These are phyloP conservation scores for Nemotelus pantherinus DNA, from an alignment of 2,888 invertebrate species.

Conservation along the genomic window DNA sequence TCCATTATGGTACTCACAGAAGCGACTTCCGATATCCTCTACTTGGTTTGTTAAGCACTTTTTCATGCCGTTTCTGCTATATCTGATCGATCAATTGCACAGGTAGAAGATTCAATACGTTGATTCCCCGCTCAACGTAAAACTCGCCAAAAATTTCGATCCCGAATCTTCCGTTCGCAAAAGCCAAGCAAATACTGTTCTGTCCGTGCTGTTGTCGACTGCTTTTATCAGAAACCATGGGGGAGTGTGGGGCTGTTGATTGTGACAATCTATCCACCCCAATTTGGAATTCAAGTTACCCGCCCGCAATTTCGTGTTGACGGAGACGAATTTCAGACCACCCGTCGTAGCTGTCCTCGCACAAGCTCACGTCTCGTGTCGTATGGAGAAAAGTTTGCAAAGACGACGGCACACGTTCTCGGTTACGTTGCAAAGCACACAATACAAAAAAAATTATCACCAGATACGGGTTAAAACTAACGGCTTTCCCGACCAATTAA, in stretches of 20 bases:
- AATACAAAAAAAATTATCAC: no score
- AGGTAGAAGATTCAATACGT: background rate
- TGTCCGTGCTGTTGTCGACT: background rate
- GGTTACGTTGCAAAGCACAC: background rate
- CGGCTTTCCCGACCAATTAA: no score
- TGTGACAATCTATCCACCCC: background rate
- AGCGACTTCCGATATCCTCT: constrained; percentile 19
- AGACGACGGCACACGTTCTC: background rate
- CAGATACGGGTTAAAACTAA: no score
- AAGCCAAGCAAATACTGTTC: constrained; percentile 26
- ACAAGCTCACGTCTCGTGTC: background rate
- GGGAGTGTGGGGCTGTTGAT: background rate
- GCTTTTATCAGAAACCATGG: constrained; percentile 19
- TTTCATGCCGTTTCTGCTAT: no score
- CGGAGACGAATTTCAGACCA: background rate
- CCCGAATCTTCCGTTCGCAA: background rate
- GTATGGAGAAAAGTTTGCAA: background rate
- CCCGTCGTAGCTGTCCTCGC: background rate
- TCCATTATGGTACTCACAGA: background rate
- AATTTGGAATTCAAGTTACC: constrained; percentile 14
- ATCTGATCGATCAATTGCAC: no score
- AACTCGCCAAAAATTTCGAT: background rate
- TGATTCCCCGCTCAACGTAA: background rate
- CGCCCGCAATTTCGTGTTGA: background rate
- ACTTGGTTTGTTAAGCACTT: no score